Evolutionary conservation across 2,113 vertebrate genomes (phyloP), one percentile per base, ranked within the genome.

Genomic region (Aramus guarauna): DNA sequence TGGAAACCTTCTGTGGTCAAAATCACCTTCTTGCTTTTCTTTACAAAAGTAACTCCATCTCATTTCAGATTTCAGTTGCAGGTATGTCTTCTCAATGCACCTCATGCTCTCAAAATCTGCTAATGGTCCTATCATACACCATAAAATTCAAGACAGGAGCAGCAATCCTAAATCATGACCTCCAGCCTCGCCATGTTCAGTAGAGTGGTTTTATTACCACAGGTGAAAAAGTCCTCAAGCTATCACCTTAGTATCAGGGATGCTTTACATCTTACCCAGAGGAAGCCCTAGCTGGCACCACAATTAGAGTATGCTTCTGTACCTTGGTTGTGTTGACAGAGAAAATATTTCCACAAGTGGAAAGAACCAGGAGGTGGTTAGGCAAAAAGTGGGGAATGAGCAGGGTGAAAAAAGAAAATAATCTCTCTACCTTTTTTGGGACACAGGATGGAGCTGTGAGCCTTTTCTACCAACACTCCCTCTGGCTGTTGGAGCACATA

Each of bases 381-480:
- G 30, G n/a, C 22, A 74, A n/a, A 53, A 68, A 83, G 34, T 4
- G 2, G 5, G 8, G 13, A 5, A 47, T 69, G 20, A 77, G 34
- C 12, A 69, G 32, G 18, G 26, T 50, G 26, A 84, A 92, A 66
- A 55, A 82, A 55, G 11, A 66, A 59, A 66, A 73, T 12, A 64
- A 69, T 85, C 68, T 30, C 67, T 90, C n/a, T 93, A 98, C 98
- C 97, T 97, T 96, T 92, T 79, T 91, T 18, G 0, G 97, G 97
- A 93, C 98, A 98, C 66, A 98, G 85, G 85, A 98, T 41, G 59
- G 97, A 97, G 74, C 95, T 98, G 93, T 96, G 94, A 68, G 96
- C 88, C 85, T 98, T 97, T 92, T 98, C 98, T 91, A 97, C 93
- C 24, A 96, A 73, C 73, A 98, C 89, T 60, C 98, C 98, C 77